Percentiles rank a stretch among this genome's conserved stretches.
These are phyloP conservation scores for Athene noctua DNA, from an alignment of 2,113 vertebrate species.

Conservation along the genomic window DNA sequence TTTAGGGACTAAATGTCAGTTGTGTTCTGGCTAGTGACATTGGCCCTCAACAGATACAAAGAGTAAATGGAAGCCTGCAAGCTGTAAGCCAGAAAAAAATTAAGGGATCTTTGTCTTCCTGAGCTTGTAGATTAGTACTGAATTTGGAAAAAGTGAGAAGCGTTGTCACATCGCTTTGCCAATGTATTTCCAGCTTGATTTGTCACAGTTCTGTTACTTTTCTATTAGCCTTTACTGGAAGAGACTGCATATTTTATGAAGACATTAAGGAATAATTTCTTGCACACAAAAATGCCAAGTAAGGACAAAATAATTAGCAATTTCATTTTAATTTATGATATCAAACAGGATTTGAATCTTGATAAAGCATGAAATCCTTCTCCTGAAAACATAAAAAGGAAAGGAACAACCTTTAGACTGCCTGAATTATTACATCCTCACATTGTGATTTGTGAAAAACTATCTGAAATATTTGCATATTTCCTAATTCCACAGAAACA, in stretches of 20 bases:
- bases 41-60: neutral
- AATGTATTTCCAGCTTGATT: neutral
- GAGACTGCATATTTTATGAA: neutral
- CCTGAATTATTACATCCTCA: neutral
- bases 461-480: neutral
- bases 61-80: neutral
- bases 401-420: neutral
- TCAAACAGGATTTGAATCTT: neutral
- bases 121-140: neutral
- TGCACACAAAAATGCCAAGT: neutral
- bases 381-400: neutral
- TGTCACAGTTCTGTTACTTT: neutral
- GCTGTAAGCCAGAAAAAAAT: neutral
- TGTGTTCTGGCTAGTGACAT: neutral
- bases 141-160: neutral
- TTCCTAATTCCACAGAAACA: neutral
- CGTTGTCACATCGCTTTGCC: neutral
- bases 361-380: neutral
- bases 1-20: neutral
- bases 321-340: neutral
- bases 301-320: slow-evolving; percentile 7
- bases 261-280: neutral
- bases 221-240: neutral
- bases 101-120: neutral
- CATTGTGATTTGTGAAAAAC: neutral